Percentiles rank a stretch among this genome's conserved stretches.
These are phyloP conservation scores for Tetramorium alpestre DNA, from an alignment of 1,140 invertebrate genomes.

Conservation along the genomic window DNA sequence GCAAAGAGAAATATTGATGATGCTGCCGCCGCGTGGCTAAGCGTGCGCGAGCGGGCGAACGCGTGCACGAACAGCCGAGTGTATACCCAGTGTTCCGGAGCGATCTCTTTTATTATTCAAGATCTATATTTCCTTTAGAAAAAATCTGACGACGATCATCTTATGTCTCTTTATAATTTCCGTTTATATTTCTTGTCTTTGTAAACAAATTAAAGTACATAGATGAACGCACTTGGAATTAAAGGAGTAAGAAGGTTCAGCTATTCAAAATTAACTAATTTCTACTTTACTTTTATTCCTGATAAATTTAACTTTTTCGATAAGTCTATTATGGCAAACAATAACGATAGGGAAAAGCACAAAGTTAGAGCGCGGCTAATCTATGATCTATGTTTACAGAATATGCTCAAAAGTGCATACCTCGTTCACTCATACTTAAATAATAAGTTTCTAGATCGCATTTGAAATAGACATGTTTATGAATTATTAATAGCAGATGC, in stretches of 20 bases:
- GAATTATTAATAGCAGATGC: background rate
- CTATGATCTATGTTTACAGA: background rate
- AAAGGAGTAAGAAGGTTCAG: background rate
- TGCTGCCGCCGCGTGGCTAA: conserved; percentile 75
- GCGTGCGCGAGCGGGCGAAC: conserved; percentile 69
- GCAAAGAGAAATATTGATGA: conserved; percentile 85
- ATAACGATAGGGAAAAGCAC: background rate
- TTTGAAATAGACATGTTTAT: background rate
- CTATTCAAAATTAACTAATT: background rate
- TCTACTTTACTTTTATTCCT: background rate
- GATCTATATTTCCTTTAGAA: conserved; percentile 6
- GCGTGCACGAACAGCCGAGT: conserved; percentile 39
- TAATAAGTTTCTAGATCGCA: background rate
- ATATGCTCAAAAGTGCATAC: background rate
- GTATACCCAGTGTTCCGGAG: conserved; percentile 48
- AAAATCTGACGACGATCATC: background rate
- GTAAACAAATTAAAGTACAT: background rate
- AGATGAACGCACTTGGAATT: background rate
- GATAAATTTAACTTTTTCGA: background rate
- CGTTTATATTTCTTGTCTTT: background rate
- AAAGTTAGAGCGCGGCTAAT: background rate
- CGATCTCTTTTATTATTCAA: conserved; percentile 44
- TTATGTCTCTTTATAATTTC: background rate
- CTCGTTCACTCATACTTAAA: background rate
- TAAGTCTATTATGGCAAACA: background rate